Conservation (phyloP, 2,797 vertebrate genomes). For the Sebastiscus albofasciatus region DNA sequence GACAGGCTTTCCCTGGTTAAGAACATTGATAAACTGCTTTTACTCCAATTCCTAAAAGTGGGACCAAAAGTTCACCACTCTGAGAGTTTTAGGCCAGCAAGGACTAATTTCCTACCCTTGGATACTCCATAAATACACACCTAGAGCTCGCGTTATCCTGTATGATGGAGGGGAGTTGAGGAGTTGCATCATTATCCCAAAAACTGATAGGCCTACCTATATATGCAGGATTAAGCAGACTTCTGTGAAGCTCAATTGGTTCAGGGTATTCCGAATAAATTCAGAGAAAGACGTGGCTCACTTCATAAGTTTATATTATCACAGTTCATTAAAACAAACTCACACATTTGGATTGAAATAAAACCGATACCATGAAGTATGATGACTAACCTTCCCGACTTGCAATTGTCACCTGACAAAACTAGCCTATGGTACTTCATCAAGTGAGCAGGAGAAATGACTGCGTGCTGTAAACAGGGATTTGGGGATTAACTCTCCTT, state of each 20-base stretch:
- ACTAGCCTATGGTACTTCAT: slow-evolving; percentile 56
- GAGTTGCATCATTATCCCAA: slow-evolving; percentile 40
- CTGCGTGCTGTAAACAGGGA: slow-evolving; percentile 77
- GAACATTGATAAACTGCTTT: slow-evolving; percentile 45
- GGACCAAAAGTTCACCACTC: slow-evolving; percentile 37
- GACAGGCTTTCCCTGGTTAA: slow-evolving; percentile 34
- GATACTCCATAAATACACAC: slow-evolving; percentile 23
- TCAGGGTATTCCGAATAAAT: slow-evolving; percentile 15
- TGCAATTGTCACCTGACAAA: slow-evolving; percentile 56
- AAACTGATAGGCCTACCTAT: slow-evolving; percentile 25
- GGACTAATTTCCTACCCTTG: slow-evolving; percentile 31
- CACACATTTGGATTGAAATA: slow-evolving; percentile 8
- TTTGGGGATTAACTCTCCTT: slow-evolving; percentile 80
- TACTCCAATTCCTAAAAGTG: slow-evolving; percentile 36
- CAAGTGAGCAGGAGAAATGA: slow-evolving; percentile 63
- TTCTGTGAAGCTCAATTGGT: slow-evolving; percentile 24
- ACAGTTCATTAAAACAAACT: slow-evolving; percentile 5
- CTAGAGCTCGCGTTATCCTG: slow-evolving; percentile 16
- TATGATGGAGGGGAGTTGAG: slow-evolving; percentile 25
- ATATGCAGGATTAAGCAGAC: slow-evolving; percentile 46
- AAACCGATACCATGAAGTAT: slow-evolving; percentile 34
- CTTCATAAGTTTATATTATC: slow-evolving; percentile 24
- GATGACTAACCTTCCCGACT: slow-evolving; percentile 32
- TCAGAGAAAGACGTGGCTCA: slow-evolving; percentile 1
- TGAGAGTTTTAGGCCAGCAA: slow-evolving; percentile 20